A percentile compares a stretch with the other conserved stretches of the same genome.
phyloP scores from a whole-genome alignment of 2,113 vertebrate genomes.

The Alaudala cheleensis region DNA sequence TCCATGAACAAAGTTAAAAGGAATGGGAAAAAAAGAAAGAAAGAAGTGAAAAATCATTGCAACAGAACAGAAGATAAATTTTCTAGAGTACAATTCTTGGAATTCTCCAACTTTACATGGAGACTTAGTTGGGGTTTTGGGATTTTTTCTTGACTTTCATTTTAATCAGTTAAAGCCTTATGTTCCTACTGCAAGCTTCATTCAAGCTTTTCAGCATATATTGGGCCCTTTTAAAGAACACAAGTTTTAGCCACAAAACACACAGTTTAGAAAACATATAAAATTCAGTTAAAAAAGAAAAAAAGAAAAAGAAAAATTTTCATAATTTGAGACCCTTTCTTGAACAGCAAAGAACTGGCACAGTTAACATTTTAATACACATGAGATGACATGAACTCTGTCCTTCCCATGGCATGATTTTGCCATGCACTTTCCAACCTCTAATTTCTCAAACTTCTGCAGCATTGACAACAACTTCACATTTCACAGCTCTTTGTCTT shows the following conservation, averaged over 20 bases:
- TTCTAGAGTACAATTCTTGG: neutral
- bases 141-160: neutral
- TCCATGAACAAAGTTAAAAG: neutral
- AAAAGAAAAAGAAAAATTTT: neutral
- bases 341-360: neutral
- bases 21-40: fast-evolving
- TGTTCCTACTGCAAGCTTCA: neutral
- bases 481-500: neutral
- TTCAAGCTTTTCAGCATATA: neutral
- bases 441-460: neutral
- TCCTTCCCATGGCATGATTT: neutral
- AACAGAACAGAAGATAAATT: neutral
- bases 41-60: neutral
- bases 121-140: fast-evolving
- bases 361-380: neutral
- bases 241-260: neutral
- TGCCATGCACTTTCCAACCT: neutral
- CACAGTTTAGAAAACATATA: neutral
- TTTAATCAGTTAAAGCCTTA: neutral
- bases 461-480: neutral
- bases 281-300: neutral
- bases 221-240: neutral
- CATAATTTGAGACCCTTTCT: neutral
- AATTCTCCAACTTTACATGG: neutral
- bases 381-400: neutral